These are phyloP conservation scores for Bombus confusus DNA, from an alignment of 1,140 invertebrate species.

Conservation along the genomic window DNA sequence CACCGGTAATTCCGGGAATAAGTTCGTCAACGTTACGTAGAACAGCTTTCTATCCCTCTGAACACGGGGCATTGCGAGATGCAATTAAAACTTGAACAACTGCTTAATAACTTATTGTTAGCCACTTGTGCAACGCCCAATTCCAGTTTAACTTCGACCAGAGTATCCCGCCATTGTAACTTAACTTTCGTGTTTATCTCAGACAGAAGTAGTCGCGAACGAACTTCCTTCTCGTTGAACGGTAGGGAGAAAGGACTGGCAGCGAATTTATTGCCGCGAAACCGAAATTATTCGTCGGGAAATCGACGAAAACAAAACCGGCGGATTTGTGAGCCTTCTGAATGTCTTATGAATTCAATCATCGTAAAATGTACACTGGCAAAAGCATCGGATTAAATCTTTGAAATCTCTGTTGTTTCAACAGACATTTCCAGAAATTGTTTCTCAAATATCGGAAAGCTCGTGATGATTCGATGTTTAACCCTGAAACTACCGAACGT, in stretches of 20 bases:
- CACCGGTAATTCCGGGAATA: conserved; percentile 42
- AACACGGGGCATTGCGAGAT: conserved; percentile 51
- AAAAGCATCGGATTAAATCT: background rate
- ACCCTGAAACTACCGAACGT: too few relatives aligned
- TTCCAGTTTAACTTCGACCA: conserved; percentile 69
- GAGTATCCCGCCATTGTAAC: conserved; percentile 41
- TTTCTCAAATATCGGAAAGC: too few relatives aligned
- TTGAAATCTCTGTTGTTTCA: background rate
- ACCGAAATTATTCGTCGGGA: conserved; percentile 22
- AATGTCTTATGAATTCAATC: background rate
- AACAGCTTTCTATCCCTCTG: conserved; percentile 26
- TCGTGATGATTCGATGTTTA: too few relatives aligned
- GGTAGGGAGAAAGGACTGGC: background rate
- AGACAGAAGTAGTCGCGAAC: conserved; percentile 20
- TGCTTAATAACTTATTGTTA: conserved; percentile 74
- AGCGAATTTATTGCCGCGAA: conserved; percentile 26
- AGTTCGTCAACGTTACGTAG: conserved; percentile 55
- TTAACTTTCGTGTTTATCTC: conserved; percentile 58
- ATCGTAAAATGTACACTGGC: background rate
- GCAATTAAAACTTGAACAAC: conserved; percentile 76
- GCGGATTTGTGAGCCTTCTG: background rate
- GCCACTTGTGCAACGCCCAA: conserved; percentile 69
- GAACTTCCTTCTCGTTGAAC: conserved; percentile 18
- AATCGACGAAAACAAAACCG: conserved; percentile 11
- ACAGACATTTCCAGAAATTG: too few relatives aligned